Evolutionary conservation across 2,113 vertebrate species (phyloP), one percentile per base, ranked within the genome.

Genomic region (Pongo abelii): DNA sequence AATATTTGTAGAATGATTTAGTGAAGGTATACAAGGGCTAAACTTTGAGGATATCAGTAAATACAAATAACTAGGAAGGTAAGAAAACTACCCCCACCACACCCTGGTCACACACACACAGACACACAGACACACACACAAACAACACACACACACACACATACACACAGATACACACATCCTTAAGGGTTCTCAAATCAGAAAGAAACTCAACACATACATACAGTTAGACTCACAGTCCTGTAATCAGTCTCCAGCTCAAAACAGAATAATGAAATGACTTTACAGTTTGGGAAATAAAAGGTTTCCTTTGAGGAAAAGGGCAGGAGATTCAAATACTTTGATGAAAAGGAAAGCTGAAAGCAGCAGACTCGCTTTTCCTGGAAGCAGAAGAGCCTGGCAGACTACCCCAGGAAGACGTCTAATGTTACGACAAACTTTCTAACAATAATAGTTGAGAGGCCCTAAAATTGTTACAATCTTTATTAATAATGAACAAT

Each of bases 401-500:
- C 55, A 9, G 23, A 38, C 0, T 0, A 0, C 8, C 8, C 11
- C 25, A 27, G 52, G 17, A 55, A 69, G 17, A 6, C 0, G 27
- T 3, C 30, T 4, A 17, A 22, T 17, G 52, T 4, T 0, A 52
- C 48, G 3, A 14, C 0, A 1, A 61, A 61, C 75, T 30, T 70
- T 22, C 57, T 11, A 14, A 11, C 2, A 4, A 38, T 18, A 18
- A 52, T 0, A 5, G 55, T 0, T 6, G 23, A n/a, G 40, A 79
- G 35, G 40, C 0, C 38, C 2, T 11, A 10, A 16, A 16, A 25
- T 46, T 6, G 9, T 20, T 40, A 67, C 30, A 11, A 8, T 22
- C 40, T 80, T 75, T 13, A 69, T 18, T 10, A 59, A 55, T 22
- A 61, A 25, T 20, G 14, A 61, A 20, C 0, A 0, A 40, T 43